phyloP scores from a whole-genome alignment of 2,888 invertebrate species.

The Mycalesis mineus region DNA sequence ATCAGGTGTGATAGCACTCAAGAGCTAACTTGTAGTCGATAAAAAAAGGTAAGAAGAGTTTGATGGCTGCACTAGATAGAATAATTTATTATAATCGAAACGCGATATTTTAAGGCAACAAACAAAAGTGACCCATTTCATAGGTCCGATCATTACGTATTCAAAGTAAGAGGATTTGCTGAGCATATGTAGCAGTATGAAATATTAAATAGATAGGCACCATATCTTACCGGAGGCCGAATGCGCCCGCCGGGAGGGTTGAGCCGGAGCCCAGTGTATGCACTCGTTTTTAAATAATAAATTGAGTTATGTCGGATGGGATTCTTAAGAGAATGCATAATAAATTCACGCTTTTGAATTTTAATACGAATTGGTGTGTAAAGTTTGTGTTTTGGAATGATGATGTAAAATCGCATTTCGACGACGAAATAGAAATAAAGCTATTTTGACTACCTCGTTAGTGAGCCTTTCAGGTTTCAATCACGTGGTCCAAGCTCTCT shows the following conservation, averaged over 20 bases:
- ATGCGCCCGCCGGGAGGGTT: conserved; percentile 12
- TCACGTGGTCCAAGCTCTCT: no score
- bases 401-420: no score
- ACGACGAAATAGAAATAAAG: no score
- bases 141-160: conserved; percentile 24
- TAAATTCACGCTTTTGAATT: neutral
- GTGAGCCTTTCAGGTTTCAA: no score
- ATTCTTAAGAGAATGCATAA: conserved; percentile 17
- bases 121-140: conserved; percentile 22
- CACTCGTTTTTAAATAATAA: conserved; percentile 21
- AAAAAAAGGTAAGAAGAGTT: no score
- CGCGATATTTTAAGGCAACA: conserved; percentile 15
- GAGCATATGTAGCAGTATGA: conserved; percentile 37
- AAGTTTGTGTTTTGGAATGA: no score
- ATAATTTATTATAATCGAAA: no score
- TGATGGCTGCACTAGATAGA: no score
- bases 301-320: conserved; percentile 15
- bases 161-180: conserved; percentile 29
- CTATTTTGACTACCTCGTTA: no score
- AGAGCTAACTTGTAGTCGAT: no score
- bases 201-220: conserved; percentile 42
- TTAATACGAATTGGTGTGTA: neutral
- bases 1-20: no score
- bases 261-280: conserved; percentile 4
- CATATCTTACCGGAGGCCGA: conserved; percentile 23